Evolutionary conservation across 2,888 invertebrate species (phyloP).

Genomic region (Trachelus iudaicus): DNA sequence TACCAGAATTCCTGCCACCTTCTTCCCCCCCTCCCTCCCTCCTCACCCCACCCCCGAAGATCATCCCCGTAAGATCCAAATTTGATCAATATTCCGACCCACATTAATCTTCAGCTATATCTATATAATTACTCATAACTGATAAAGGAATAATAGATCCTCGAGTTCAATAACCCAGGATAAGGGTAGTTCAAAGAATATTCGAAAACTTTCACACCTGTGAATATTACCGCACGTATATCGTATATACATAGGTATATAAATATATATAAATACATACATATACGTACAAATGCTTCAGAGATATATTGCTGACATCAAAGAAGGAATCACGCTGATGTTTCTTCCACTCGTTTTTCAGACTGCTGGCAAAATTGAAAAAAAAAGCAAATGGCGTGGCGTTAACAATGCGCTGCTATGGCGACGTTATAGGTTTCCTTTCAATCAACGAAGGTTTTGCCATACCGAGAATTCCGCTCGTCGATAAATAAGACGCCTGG

Average conservation of each 20-base stretch:
- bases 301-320: background rate
- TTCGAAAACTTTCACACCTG: background rate
- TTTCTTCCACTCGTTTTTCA: background rate
- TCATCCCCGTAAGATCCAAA: background rate
- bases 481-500: slow-evolving; percentile 43
- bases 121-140: background rate
- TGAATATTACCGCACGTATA: background rate
- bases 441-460: background rate
- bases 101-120: background rate
- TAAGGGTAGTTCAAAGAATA: background rate
- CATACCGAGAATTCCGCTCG: slow-evolving; percentile 22
- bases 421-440: slow-evolving; percentile 1
- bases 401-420: background rate
- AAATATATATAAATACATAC: background rate
- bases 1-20: background rate
- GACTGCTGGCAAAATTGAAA: background rate
- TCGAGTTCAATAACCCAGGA: background rate
- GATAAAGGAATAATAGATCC: background rate
- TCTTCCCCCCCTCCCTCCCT: too few relatives aligned
- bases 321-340: background rate
- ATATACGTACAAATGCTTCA: background rate
- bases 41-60: background rate
- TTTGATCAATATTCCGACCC: background rate
- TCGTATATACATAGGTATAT: background rate
- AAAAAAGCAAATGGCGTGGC: background rate